Conservation (phyloP, 2,797 vertebrate species). For the Furcifer pardalis region DNA sequence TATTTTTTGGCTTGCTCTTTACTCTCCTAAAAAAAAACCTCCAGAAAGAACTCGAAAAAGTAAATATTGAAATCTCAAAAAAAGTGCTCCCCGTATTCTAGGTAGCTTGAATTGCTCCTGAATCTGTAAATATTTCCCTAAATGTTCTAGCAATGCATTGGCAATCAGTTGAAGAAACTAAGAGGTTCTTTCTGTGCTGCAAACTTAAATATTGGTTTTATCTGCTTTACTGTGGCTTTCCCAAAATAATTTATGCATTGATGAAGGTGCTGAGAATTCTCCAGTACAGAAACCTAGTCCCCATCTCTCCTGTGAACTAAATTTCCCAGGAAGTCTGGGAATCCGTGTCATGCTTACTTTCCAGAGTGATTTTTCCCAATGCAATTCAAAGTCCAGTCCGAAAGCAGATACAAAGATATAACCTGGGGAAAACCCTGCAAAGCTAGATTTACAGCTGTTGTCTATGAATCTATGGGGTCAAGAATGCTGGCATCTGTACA, state of each 20-base stretch:
- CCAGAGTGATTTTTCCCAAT: neutral
- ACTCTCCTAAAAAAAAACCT: neutral
- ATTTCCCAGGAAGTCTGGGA: neutral
- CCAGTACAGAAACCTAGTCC: neutral
- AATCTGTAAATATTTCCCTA: neutral
- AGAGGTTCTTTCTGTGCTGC: neutral
- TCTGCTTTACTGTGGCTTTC: neutral
- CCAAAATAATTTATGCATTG: neutral
- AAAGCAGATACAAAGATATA: neutral
- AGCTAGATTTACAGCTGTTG: too few species aligned
- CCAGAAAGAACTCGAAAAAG: neutral
- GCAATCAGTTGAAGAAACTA: neutral
- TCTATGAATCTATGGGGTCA: neutral
- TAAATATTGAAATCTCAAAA: conserved; percentile 42
- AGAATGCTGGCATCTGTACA: neutral
- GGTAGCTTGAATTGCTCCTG: neutral
- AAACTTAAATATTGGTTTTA: neutral
- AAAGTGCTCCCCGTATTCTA: neutral
- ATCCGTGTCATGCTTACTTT: neutral
- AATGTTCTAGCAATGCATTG: neutral
- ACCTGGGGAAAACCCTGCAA: neutral
- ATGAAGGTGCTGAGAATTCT: neutral
- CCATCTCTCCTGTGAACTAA: neutral
- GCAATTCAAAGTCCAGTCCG: neutral
- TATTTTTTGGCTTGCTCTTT: neutral